These are phyloP conservation scores for Dinoponera quadriceps DNA, from an alignment of 1,140 invertebrate species.

Conservation along the genomic window DNA sequence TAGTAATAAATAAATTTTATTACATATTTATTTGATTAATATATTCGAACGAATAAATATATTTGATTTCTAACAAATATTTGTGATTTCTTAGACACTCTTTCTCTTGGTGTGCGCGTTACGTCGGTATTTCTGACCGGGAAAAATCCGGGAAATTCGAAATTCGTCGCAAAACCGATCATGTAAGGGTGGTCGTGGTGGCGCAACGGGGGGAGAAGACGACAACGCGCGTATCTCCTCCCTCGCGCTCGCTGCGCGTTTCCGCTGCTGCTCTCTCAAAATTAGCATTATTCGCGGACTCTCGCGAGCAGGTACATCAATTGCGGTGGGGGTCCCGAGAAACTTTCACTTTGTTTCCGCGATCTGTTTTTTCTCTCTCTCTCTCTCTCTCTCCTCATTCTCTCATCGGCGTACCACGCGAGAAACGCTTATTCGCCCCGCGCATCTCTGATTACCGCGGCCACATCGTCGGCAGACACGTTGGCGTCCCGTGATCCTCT, in stretches of 20 bases:
- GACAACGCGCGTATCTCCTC: no score
- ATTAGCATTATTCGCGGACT: not conserved
- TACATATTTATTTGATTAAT: no score
- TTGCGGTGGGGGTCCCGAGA: not conserved
- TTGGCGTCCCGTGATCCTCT: not conserved
- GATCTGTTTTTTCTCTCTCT: constrained; percentile 11
- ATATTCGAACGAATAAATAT: no score
- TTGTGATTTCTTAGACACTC: no score
- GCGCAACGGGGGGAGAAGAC: no score
- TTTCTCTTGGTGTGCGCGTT: no score
- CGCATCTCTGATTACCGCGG: not conserved
- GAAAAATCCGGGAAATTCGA: no score
- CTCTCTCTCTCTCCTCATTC: not conserved
- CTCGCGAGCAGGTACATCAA: not conserved
- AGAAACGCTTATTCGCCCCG: not conserved
- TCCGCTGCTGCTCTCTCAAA: not conserved
- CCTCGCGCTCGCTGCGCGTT: not conserved
- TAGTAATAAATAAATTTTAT: no score
- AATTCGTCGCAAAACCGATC: no score
- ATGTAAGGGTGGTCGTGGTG: no score
- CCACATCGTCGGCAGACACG: constrained; percentile 1
- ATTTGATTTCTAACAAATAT: no score
- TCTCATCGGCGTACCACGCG: not conserved
- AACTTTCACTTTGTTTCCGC: constrained; percentile 67
- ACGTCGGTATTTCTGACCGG: no score